Base-by-base conservation (phyloP, 2,888 invertebrate genomes). In the Rosalia funebris region DNA sequence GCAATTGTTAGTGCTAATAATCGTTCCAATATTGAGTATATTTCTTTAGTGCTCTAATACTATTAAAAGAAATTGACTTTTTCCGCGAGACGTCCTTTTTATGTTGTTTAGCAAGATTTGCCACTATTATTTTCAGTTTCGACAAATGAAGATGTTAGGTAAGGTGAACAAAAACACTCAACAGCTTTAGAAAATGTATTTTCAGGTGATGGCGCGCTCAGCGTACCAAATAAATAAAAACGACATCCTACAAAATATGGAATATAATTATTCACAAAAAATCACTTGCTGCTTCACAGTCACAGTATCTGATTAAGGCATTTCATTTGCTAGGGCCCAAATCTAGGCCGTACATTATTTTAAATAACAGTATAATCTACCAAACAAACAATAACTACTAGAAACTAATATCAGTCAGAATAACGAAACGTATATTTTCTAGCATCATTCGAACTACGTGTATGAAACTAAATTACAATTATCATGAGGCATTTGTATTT, bases 271-370 rank as follows among this genome's bases (percentile, higher is more conserved):
- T 41, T 32, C 34, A 50, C 39, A 25, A 19, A 41, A 53, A 53
- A 53, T 53, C 53, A 53, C 53, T 53, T 42, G 2, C 15, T 16
- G 15, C 9, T 12, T 53, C 53, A 53, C 53, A 53, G 53, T 53
- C 53, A 53, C 15, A 5, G n/a, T 31, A 42, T 42, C 25, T 25
- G 7, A 12, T 16, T 52, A 53, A 53, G 53, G 53, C 53, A 42
- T 32, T 25, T 44, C 12, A 34, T 19, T 17, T 25, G 50, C 9
- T 0, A 19, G 14, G 11, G 20, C 39, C 50, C 15, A 39, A 48
- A 15, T 37, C 37, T 25, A 50, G 39, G 50, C 20, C 11, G 20
- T 15, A 48, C 36, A 36, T 11, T 20, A 36, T 12, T 11, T 19
- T 19, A 12, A 15, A 50, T 17, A 25, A 20, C 25, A 53, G 32